These are phyloP conservation scores for Podarcis muralis DNA, from an alignment of 2,113 vertebrate species.

Conservation along the genomic window DNA sequence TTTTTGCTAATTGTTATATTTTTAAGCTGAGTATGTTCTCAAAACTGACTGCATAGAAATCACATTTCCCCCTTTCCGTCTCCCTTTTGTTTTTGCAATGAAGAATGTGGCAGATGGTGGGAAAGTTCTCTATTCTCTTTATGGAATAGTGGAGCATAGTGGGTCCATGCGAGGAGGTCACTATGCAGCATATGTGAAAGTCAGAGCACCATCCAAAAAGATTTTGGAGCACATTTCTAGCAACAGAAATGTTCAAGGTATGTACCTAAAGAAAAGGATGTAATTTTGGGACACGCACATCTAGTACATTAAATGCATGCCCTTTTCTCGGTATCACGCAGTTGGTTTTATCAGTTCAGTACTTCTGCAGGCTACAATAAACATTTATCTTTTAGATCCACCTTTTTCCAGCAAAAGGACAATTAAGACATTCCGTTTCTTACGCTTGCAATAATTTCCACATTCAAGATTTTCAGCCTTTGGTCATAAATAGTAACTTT, in stretches of 20 bases:
- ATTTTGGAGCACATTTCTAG: constrained; percentile 74
- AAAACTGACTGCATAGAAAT: constrained; percentile 21
- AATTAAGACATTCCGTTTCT: neutral
- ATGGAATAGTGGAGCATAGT: constrained; percentile 95
- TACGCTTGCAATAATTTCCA: neutral
- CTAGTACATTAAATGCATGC: neutral
- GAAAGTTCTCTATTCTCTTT: constrained; percentile 91
- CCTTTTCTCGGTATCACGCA: constrained; percentile 1
- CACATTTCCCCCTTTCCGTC: neutral
- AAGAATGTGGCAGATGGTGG: constrained; percentile 85
- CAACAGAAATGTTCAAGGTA: constrained; percentile 85
- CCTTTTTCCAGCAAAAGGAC: neutral
- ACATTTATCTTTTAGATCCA: neutral
- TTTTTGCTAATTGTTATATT: neutral
- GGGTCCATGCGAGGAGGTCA: constrained; percentile 96
- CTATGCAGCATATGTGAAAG: constrained; percentile 93
- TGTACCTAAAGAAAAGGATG: constrained; percentile 30
- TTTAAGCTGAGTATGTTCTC: neutral
- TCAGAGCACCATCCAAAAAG: constrained; percentile 85
- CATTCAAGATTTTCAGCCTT: neutral
- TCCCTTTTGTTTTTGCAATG: constrained; percentile 31
- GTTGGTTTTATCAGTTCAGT: neutral
- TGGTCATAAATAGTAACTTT: neutral
- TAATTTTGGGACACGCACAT: neutral
- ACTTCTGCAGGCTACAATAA: neutral